A percentile compares a stretch with the other conserved stretches of the same genome.
Evolutionary conservation across 1,140 invertebrate species (phyloP).

Genomic region (Drosophila ficusphila): DNA sequence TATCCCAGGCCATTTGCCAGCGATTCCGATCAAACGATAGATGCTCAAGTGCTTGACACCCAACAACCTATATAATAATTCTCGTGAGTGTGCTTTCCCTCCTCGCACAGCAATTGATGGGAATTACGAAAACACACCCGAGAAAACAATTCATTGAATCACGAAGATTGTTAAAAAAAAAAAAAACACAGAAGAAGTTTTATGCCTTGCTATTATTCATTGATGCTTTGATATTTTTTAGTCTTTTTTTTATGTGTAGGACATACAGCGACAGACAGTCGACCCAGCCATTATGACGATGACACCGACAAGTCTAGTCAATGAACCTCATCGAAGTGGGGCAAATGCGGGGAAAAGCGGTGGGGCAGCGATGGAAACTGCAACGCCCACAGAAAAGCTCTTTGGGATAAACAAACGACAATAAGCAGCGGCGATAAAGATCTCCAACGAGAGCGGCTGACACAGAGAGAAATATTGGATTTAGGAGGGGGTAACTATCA

Average conservation of each 20-base stretch:
- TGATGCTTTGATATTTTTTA: too few species aligned
- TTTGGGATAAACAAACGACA: slow-evolving; percentile 47
- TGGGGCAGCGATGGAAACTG: slow-evolving; percentile 23
- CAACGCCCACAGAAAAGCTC: slow-evolving; percentile 47
- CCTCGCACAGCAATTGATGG: neutral
- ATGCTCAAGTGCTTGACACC: slow-evolving; percentile 72
- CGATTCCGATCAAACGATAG: slow-evolving; percentile 30
- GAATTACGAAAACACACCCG: neutral
- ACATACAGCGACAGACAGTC: neutral
- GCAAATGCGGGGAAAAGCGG: neutral
- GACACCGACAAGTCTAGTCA: slow-evolving; percentile 41
- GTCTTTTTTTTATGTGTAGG: neutral
- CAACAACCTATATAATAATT: slow-evolving; percentile 40
- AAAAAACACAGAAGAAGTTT: too few species aligned
- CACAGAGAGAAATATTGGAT: slow-evolving; percentile 2
- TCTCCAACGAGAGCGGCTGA: slow-evolving; percentile 22
- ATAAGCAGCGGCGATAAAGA: slow-evolving; percentile 35
- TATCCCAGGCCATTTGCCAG: slow-evolving; percentile 46
- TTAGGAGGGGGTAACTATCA: slow-evolving; percentile 10
- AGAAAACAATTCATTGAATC: too few species aligned
- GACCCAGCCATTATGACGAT: slow-evolving; percentile 23
- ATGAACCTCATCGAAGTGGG: slow-evolving; percentile 25
- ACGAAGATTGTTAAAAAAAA: too few species aligned
- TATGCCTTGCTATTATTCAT: too few species aligned
- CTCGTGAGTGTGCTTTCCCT: neutral